Conservation (phyloP, 2,113 vertebrate genomes). For the Nettapus auritus region DNA sequence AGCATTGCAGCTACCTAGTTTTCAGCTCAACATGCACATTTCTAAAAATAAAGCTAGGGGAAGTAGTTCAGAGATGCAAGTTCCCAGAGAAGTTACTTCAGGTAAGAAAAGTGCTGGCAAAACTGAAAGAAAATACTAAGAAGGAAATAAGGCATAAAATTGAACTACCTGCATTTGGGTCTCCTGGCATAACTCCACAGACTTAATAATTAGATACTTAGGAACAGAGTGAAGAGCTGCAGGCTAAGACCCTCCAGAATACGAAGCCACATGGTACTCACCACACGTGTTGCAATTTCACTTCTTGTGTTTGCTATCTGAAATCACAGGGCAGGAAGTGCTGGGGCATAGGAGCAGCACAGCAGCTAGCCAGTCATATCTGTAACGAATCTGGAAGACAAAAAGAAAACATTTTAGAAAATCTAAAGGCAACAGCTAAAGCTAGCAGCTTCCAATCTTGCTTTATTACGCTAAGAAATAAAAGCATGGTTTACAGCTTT, state of each 20-base stretch:
- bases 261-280: background rate
- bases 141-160: background rate
- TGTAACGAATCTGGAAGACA: background rate
- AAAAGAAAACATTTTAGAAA: background rate
- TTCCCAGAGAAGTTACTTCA: background rate
- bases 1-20: background rate
- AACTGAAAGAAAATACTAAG: background rate
- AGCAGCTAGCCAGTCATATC: constrained; percentile 13
- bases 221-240: background rate
- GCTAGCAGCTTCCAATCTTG: background rate
- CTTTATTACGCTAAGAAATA: background rate
- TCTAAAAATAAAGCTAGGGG: constrained; percentile 11
- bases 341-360: background rate
- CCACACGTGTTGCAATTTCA: background rate
- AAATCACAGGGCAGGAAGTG: background rate
- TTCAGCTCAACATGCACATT: background rate
- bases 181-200: background rate
- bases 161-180: background rate
- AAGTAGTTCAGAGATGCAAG: background rate
- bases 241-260: background rate
- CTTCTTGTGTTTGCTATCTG: background rate
- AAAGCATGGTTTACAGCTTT: background rate
- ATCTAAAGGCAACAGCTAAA: background rate
- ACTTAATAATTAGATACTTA: background rate
- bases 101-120: background rate